These are phyloP conservation scores for Zootermopsis nevadensis DNA, from an alignment of 2,888 invertebrate species.

Conservation along the genomic window DNA sequence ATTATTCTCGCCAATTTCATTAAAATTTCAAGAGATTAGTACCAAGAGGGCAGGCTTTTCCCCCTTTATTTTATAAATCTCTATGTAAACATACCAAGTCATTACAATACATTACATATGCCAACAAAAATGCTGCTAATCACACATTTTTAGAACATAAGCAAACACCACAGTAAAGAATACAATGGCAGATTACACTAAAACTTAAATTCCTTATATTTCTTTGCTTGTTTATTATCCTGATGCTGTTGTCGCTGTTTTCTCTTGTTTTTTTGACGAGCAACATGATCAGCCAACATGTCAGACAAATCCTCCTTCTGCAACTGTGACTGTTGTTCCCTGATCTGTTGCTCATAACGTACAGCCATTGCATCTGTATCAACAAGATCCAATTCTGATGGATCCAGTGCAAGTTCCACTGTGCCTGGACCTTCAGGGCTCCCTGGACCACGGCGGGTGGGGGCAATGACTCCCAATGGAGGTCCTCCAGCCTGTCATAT, in stretches of 20 bases:
- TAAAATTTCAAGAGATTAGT: too few relatives aligned
- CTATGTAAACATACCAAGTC: too few relatives aligned
- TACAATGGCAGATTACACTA: conserved; percentile 62
- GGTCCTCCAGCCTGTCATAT: conserved; percentile 78
- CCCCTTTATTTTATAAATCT: too few relatives aligned
- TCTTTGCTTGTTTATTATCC: conserved; percentile 92
- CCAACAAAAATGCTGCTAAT: too few relatives aligned
- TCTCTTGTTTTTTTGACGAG: conserved; percentile 94
- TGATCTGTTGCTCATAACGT: conserved; percentile 94
- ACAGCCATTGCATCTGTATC: conserved; percentile 97
- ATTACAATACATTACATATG: too few relatives aligned
- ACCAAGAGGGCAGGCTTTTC: too few relatives aligned
- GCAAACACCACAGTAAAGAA: too few relatives aligned
- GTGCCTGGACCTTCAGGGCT: conserved; percentile 72
- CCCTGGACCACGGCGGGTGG: conserved; percentile 60
- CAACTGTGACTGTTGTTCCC: conserved; percentile 89
- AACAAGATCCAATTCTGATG: conserved; percentile 92
- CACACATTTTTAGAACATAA: too few relatives aligned
- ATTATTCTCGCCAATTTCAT: too few relatives aligned
- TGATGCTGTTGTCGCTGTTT: conserved; percentile 89
- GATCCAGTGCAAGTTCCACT: conserved; percentile 96
- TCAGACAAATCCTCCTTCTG: conserved; percentile 96
- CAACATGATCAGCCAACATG: conserved; percentile 98
- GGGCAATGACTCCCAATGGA: conserved; percentile 54
- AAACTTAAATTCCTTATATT: conserved; percentile 99